Conservation (phyloP, 2,888 invertebrate species). For the Corythucha ciliata region DNA sequence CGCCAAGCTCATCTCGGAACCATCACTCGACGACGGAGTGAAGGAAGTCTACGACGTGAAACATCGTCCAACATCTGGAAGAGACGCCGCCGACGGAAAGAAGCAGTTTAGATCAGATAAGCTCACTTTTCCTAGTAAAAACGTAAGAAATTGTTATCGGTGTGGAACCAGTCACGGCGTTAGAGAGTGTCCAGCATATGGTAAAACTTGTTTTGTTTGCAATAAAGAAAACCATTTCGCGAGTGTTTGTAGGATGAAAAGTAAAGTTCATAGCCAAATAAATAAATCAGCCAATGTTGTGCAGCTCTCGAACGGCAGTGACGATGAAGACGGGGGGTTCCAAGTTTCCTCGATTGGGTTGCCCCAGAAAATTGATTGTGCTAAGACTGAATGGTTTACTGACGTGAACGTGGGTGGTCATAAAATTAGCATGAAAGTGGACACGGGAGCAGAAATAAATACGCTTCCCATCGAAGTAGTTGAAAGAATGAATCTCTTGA, state of each 20-base stretch:
- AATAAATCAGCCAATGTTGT: neutral
- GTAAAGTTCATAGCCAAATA: constrained; percentile 1
- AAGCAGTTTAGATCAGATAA: too few species aligned
- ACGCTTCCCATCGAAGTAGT: neutral
- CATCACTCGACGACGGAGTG: constrained; percentile 4
- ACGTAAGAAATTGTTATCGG: neutral
- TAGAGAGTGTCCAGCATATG: constrained; percentile 4
- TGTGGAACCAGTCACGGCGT: neutral
- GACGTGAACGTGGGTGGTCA: neutral
- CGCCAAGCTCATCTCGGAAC: neutral
- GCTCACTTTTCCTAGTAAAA: constrained; percentile 3
- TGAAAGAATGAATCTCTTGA: neutral
- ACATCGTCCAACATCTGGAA: neutral
- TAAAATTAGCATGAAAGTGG: neutral
- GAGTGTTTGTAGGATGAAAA: constrained; percentile 2
- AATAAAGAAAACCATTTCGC: constrained; percentile 2
- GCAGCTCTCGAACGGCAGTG: neutral
- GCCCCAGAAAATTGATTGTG: too few species aligned
- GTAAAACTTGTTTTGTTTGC: neutral
- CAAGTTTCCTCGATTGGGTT: too few species aligned
- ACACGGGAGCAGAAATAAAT: constrained; percentile 8
- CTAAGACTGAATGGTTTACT: constrained; percentile 1
- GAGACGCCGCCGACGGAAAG: neutral
- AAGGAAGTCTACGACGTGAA: neutral
- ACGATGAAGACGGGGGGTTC: neutral